Evolutionary conservation across 2,113 vertebrate species (phyloP).

Genomic region (Plestiodon gilberti): DNA sequence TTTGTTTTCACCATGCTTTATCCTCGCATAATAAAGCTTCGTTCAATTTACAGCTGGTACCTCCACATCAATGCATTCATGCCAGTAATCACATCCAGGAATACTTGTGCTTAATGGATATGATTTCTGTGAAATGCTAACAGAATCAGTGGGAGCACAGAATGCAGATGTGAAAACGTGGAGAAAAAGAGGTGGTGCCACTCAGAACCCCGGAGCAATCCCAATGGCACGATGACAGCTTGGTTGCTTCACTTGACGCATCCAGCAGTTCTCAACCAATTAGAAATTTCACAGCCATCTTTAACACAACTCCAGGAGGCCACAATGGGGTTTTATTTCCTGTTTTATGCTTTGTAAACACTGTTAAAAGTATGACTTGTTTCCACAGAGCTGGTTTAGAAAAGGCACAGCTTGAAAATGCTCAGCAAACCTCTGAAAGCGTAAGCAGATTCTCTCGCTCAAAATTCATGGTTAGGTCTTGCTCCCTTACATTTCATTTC

Average conservation of each 20-base stretch:
- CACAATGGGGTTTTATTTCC: background rate
- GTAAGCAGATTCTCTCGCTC: accelerated
- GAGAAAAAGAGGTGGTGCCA: conserved; percentile 33
- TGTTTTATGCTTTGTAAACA: conserved; percentile 16
- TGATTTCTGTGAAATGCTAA: conserved; percentile 60
- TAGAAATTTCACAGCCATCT: conserved; percentile 46
- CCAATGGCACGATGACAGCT: conserved; percentile 28
- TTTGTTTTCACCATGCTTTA: conserved; percentile 8
- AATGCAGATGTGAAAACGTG: conserved; percentile 6
- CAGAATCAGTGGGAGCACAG: conserved; percentile 42
- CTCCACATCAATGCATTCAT: conserved; percentile 41
- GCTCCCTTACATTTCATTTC: background rate
- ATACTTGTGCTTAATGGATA: conserved; percentile 51
- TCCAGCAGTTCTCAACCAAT: conserved; percentile 25
- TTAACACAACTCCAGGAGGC: conserved; percentile 19
- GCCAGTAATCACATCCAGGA: conserved; percentile 56
- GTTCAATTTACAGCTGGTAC: conserved; percentile 34
- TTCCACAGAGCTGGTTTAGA: background rate
- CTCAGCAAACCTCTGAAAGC: conserved; percentile 8
- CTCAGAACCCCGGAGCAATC: conserved; percentile 53
- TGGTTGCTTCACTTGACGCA: conserved; percentile 25
- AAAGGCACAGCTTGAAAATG: conserved; percentile 1
- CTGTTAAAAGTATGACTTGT: background rate
- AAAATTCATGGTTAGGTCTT: background rate
- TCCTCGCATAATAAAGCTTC: conserved; percentile 30